A percentile compares a stretch with the other conserved stretches of the same genome.
These are phyloP conservation scores for Neostethus bicornis DNA, from an alignment of 2,797 vertebrate genomes.

Conservation along the genomic window DNA sequence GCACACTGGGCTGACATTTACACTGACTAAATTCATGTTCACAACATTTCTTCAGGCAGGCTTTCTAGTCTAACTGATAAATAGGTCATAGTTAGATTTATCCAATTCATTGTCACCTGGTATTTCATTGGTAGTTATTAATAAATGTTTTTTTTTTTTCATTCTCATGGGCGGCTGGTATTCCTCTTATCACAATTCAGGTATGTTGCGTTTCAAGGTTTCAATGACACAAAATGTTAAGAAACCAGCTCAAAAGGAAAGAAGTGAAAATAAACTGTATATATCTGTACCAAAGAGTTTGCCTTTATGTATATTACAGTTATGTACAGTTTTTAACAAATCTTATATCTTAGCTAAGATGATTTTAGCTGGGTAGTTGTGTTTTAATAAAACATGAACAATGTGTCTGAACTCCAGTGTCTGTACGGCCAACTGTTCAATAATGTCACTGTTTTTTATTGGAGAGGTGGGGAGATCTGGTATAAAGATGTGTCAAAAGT, in stretches of 20 bases:
- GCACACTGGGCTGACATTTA: conserved; percentile 71
- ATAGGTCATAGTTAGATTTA: conserved; percentile 50
- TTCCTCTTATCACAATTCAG: conserved; percentile 67
- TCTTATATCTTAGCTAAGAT: conserved; percentile 82
- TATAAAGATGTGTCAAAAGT: conserved; percentile 52
- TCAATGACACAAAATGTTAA: conserved; percentile 55
- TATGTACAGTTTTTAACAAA: conserved; percentile 87
- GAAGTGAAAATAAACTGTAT: conserved; percentile 75
- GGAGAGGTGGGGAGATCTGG: conserved; percentile 49
- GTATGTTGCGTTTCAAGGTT: conserved; percentile 64
- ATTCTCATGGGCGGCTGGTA: conserved; percentile 69
- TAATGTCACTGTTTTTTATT: conserved; percentile 62
- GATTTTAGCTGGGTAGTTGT: conserved; percentile 82
- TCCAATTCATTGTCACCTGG: conserved; percentile 41
- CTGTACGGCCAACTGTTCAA: conserved; percentile 64
- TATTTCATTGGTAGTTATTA: conserved; percentile 50
- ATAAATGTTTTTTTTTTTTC: conserved; percentile 47
- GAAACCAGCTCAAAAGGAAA: conserved; percentile 56
- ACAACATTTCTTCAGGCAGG: conserved; percentile 44
- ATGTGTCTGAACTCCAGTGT: conserved; percentile 67
- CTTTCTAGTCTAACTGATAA: conserved; percentile 32
- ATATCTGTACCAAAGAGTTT: conserved; percentile 87
- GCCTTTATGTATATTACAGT: conserved; percentile 86
- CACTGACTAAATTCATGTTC: conserved; percentile 56
- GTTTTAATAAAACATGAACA: conserved; percentile 82